Conservation (phyloP, 2,113 vertebrate species). For the Rhadina sibilatrix region DNA sequence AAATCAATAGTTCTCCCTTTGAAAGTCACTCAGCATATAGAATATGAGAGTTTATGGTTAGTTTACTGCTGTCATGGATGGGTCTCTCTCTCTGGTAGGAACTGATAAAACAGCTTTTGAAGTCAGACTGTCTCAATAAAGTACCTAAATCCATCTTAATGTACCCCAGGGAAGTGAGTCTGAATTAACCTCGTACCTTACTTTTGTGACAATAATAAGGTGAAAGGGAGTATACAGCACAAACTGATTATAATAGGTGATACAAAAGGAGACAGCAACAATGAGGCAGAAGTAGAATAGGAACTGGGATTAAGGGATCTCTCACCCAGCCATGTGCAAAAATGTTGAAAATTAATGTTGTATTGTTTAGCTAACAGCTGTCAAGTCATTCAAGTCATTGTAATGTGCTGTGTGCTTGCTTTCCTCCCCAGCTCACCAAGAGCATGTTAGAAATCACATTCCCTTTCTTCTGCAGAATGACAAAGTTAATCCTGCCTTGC, state of each 20-base stretch:
- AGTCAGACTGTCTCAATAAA: conserved; percentile 74
- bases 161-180: conserved; percentile 67
- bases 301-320: conserved; percentile 78
- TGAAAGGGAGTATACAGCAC: conserved; percentile 68
- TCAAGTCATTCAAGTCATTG: conserved; percentile 68
- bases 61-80: conserved; percentile 71
- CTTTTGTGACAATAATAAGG: conserved; percentile 72
- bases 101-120: conserved; percentile 79
- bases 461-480: conserved; percentile 66
- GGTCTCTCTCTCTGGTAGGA: conserved; percentile 67
- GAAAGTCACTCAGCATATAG: conserved; percentile 63
- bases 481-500: conserved; percentile 71
- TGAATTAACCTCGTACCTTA: conserved; percentile 73
- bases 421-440: conserved; percentile 32
- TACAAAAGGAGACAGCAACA: conserved; percentile 65
- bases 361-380: conserved; percentile 76
- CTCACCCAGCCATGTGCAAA: conserved; percentile 73
- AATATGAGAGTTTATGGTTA: conserved; percentile 61
- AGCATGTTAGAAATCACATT: conserved; percentile 64
- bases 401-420: conserved; percentile 58
- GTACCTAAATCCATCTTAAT: conserved; percentile 74
- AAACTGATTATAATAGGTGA: conserved; percentile 67
- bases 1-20: conserved; percentile 69
- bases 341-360: conserved; percentile 72
- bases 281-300: conserved; percentile 69